These are phyloP conservation scores for Myrmecobius fasciatus DNA, from an alignment of 2,113 vertebrate species.

Conservation along the genomic window DNA sequence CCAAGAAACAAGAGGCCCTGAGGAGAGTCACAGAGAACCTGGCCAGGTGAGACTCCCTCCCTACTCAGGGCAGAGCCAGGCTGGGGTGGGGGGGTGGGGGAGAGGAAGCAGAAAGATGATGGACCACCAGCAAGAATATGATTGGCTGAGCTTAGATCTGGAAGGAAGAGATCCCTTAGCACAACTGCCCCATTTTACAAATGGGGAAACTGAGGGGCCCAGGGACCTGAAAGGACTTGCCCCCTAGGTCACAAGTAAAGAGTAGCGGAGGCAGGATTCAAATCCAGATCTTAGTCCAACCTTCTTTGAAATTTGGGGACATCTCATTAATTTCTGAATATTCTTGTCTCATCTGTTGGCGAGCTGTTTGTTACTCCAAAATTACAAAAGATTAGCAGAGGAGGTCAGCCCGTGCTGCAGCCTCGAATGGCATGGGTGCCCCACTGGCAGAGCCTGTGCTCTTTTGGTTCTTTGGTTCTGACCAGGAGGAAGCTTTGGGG, in stretches of 20 bases:
- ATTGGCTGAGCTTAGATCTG: background rate
- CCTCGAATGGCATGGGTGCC: background rate
- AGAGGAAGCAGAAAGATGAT: too few species aligned
- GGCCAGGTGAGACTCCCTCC: conserved; percentile 88
- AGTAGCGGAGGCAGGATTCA: background rate
- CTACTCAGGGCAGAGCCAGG: background rate
- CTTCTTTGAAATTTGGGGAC: background rate
- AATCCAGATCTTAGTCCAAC: background rate
- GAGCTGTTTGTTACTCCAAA: background rate
- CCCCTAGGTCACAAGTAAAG: background rate
- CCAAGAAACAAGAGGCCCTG: conserved; percentile 96
- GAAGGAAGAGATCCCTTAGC: background rate
- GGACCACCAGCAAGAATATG: background rate
- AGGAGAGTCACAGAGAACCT: conserved; percentile 96
- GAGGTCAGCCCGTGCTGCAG: background rate
- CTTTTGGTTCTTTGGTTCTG: background rate
- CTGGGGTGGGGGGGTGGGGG: too few species aligned
- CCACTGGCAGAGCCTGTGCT: background rate
- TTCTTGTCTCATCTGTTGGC: background rate
- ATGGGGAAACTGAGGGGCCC: background rate
- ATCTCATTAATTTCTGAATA: background rate
- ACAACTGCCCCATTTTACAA: background rate
- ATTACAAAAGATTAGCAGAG: too few species aligned
- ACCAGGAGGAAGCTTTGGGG: background rate
- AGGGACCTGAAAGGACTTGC: background rate